A percentile compares a stretch with the other conserved stretches of the same genome.
These are phyloP conservation scores for Hoplostethus mediterraneus DNA, from an alignment of 2,797 vertebrate genomes.

Conservation along the genomic window DNA sequence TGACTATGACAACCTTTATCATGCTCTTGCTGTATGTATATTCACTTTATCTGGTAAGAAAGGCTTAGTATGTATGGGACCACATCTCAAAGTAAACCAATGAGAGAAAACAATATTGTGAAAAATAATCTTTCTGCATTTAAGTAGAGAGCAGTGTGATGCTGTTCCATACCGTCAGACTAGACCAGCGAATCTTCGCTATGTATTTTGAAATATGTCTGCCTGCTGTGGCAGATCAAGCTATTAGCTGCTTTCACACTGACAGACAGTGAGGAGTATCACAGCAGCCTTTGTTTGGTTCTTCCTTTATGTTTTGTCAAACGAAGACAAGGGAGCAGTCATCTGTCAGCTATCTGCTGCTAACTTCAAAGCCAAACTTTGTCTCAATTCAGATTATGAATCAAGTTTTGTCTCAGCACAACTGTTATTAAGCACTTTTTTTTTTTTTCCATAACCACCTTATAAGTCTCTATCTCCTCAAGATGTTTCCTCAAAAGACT, in stretches of 20 bases:
- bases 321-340: slow-evolving; percentile 48
- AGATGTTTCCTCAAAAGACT: slow-evolving; percentile 27
- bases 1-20: no score
- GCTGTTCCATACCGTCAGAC: slow-evolving; percentile 10
- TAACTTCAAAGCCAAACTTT: slow-evolving; percentile 63
- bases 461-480: slow-evolving; percentile 54
- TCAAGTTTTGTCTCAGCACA: slow-evolving; percentile 7
- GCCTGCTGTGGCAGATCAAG: slow-evolving; percentile 45
- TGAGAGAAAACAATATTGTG: slow-evolving; percentile 19
- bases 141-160: not conserved
- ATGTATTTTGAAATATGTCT: slow-evolving; percentile 46
- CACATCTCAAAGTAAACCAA: slow-evolving; percentile 43
- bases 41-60: no score
- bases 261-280: slow-evolving; percentile 44
- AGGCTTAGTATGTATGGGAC: not conserved
- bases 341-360: slow-evolving; percentile 62
- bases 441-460: slow-evolving; percentile 25
- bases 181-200: slow-evolving; percentile 23
- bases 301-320: slow-evolving; percentile 63
- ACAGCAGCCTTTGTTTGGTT: slow-evolving; percentile 49
- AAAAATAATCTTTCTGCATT: not conserved
- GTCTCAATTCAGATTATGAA: slow-evolving; percentile 46
- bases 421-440: slow-evolving; percentile 23
- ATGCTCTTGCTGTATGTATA: no score
- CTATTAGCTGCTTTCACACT: slow-evolving; percentile 47